Base-by-base conservation (phyloP, 2,797 vertebrate species). In the Melanotaenia pygmaea region DNA sequence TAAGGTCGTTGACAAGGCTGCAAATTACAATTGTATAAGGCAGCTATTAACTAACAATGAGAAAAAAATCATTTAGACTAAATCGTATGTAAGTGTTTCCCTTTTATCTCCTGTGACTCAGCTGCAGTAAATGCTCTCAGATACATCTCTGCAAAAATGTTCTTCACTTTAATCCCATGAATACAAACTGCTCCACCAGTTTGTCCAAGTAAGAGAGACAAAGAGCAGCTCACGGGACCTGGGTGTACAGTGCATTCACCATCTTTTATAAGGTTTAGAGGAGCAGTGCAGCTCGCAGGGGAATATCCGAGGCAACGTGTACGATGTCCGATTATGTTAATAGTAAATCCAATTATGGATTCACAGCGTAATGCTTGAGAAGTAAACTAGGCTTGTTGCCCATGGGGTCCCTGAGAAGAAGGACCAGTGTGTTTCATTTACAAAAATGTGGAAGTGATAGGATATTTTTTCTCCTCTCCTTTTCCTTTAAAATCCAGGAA, bases 321-420 rank as follows among this genome's bases (percentile, higher is more conserved):
- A 85, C 80, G 64, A 87, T 87, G 89, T 92, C 91, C 86, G 85
- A 94, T 95, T 94, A 94, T 92, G 91, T 93, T 91, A 91, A 92
- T 91, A 92, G 79, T 86, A 93, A 94, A 95, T 95, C 93, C 94
- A 93, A 94, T 94, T 94, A 94, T 89, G 88, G 92, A 92, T 90
- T 93, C 88, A 78, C 72, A 89, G 88, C 84, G 79, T 90, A 93
- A 93, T 89, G 86, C 87, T 87, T 82, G 70, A 87, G 88, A 93
- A 90, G 87, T 81, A 87, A 92, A 89, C 84, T 75, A 71, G 86
- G 85, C 89, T 89, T 80, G 82, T 91, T 90, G 89, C 91, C 89
- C 89, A 86, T 83, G 79, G 86, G 92, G 89, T 92, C 84, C 71
- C 90, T 43, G 54, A 89, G 88, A 80, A 86, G 76, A 76, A 82